These are phyloP conservation scores for Drosophila parthenogenetica DNA, from an alignment of 2,888 invertebrate species.

Conservation along the genomic window DNA sequence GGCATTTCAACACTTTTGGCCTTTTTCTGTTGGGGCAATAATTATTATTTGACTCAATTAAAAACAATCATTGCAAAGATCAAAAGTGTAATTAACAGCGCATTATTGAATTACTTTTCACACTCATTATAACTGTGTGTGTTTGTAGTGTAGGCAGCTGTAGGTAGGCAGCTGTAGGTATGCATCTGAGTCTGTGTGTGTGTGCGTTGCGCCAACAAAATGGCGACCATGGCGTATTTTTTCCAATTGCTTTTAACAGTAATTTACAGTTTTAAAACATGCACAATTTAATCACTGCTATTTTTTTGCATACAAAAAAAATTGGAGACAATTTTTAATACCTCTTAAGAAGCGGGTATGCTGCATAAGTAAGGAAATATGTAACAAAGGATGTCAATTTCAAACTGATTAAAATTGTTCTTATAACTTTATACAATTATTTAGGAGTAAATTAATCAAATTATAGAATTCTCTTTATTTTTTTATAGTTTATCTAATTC, in stretches of 20 bases:
- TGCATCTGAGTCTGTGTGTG: not conserved
- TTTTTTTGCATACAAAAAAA: slow-evolving; percentile 15
- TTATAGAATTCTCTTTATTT: too few relatives aligned
- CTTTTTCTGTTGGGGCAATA: slow-evolving; percentile 27
- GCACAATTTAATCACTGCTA: slow-evolving; percentile 33
- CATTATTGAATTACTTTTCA: slow-evolving; percentile 63
- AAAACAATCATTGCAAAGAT: slow-evolving; percentile 58
- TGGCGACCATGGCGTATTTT: slow-evolving; percentile 14
- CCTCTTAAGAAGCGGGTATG: not conserved
- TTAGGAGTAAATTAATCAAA: too few relatives aligned
- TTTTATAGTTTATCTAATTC: too few relatives aligned
- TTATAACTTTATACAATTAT: too few relatives aligned
- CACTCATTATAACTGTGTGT: slow-evolving; percentile 42
- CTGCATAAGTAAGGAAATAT: not conserved
- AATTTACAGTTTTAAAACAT: slow-evolving; percentile 48
- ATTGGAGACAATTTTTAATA: slow-evolving; percentile 12
- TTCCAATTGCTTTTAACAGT: slow-evolving; percentile 21
- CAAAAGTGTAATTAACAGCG: slow-evolving; percentile 70
- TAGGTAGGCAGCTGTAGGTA: not conserved
- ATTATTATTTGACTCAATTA: slow-evolving; percentile 56
- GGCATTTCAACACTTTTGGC: slow-evolving; percentile 13
- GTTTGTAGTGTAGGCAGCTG: not conserved
- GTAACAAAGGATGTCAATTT: too few relatives aligned
- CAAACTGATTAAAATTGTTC: too few relatives aligned
- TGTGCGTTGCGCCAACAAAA: slow-evolving; percentile 17